Base-by-base conservation (phyloP, 2,113 vertebrate species). In the Argyrosomus japonicus region DNA sequence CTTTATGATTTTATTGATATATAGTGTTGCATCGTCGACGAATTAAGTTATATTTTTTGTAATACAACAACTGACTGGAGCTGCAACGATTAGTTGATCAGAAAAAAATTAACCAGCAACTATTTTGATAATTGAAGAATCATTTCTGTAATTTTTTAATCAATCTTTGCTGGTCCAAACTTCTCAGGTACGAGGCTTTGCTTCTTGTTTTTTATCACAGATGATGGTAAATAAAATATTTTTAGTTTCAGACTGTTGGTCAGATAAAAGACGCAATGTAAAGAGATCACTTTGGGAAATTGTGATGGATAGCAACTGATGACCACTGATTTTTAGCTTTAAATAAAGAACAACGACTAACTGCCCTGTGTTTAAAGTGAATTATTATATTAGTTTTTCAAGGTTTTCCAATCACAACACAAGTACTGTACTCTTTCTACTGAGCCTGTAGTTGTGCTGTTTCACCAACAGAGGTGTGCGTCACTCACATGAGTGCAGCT, bases 401-500 rank as follows among this genome's bases (percentile, higher is more conserved):
- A 17, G 6, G 10, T 71, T 72, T 56, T 63, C 32, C 3, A 21
- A 17, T 45, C 61, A 47, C 18, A 9, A 6, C 45, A 73, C 2
- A 29, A 45, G 21, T 45, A 60, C 11, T 60, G 0, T 45, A 3
- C 40, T 32, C 4, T 67, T 71, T 40, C 47, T 7, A 47, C 25
- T 19, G 10, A 19, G 61, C 3, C 12, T 78, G 21, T 23, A 51
- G 57, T 57, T 69, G 23, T 50, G 32, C 47, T 36, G 17, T 61
- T 74, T 58, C 73, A 25, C 68, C 69, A 67, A 47, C 82, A 77
- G 83, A 62, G 61, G 54, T n/a, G 58, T 25, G 75, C 2, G 15
- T 23, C 27, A 97, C 98, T 99, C 91, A 99, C 98, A 99, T 88
- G 97, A 99, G 88, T 99, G 98, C 25, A 99, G 97, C 89, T 99